Evolutionary conservation across 2,888 invertebrate genomes (phyloP), one percentile per base, ranked within the genome.

Genomic region (Noctuana brunneofusca): DNA sequence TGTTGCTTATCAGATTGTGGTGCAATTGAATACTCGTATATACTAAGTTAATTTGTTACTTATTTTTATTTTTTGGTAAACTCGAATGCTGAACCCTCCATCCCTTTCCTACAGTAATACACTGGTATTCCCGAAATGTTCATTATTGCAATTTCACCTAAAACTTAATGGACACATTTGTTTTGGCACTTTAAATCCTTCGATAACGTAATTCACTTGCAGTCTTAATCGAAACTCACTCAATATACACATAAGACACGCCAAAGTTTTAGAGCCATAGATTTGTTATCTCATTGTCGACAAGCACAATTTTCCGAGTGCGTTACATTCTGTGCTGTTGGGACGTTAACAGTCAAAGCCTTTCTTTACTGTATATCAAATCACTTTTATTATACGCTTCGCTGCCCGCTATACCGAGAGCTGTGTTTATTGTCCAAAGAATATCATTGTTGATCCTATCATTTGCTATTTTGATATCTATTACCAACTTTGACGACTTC

Each of bases 81-180:
- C 49, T 55, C 55, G 38, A 55, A 55, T 43, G 18, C 18, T 56
- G 55, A 55, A 62, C 38, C 32, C 41, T 55, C 16, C 14, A 27
- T 41, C 24, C 2, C 38, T 48, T 48, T 2, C 53, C 58, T 62
- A 62, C 62, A 56, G 49, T 62, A 62, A 62, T 64, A 64, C 64
- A 64, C 60, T 64, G 62, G 62, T 50, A 62, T 41, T 30, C 38
- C 62, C 58, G 53, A 62, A 66, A 43, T 46, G 57, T 57, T 58
- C 30, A 18, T 52, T 62, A 65, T 65, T 64, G 54, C 64, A 64
- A 64, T 55, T 67, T 65, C 54, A 58, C 14, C 60, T 66, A 63
- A 57, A 57, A 57, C 64, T 77, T 82, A 84, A 84, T 89, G 88
- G 89, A 89, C 89, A 87, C 83, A 57, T 72, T 69, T 56, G 70